A percentile compares a stretch with the other conserved stretches of the same genome.
Evolutionary conservation across 1,140 invertebrate species (phyloP).

Genomic region (Aphaenogaster floridana): DNA sequence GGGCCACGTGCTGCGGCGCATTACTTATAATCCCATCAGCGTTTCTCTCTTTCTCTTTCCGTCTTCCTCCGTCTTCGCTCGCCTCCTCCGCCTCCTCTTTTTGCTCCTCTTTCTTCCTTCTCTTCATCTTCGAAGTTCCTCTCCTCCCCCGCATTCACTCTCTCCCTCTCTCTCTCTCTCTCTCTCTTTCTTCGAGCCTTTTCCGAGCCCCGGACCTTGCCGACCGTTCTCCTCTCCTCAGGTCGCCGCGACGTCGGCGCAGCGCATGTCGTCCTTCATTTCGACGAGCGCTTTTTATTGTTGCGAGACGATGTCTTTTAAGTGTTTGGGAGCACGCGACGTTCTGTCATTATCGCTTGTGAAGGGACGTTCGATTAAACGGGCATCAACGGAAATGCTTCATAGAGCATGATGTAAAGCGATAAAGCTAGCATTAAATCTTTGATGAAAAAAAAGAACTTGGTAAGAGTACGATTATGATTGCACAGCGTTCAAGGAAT

Average conservation of each 20-base stretch:
- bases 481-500: constrained; percentile 32
- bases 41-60: constrained; percentile 71
- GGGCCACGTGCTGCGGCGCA: constrained; percentile 85
- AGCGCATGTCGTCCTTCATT: constrained; percentile 63
- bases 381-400: constrained; percentile 1
- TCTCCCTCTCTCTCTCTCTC: constrained; percentile 54
- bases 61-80: constrained; percentile 69
- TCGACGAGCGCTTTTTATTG: constrained; percentile 59
- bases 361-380: constrained; percentile 37
- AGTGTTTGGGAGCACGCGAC: constrained; percentile 60
- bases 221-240: constrained; percentile 61
- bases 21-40: constrained; percentile 79
- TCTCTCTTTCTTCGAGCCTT: constrained; percentile 8
- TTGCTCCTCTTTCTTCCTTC: constrained; percentile 63
- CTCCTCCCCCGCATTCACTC: constrained; percentile 60
- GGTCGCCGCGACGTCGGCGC: constrained; percentile 50
- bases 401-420: neutral
- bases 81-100: constrained; percentile 59
- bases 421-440: constrained; percentile 1
- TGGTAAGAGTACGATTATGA: constrained; percentile 4
- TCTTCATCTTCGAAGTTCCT: constrained; percentile 65
- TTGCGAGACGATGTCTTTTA: constrained; percentile 61
- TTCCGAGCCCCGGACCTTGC: constrained; percentile 49
- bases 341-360: constrained; percentile 50
- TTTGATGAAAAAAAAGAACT: neutral